phyloP scores from a whole-genome alignment of 2,797 vertebrate genomes.

The Melanotaenia nigrans region DNA sequence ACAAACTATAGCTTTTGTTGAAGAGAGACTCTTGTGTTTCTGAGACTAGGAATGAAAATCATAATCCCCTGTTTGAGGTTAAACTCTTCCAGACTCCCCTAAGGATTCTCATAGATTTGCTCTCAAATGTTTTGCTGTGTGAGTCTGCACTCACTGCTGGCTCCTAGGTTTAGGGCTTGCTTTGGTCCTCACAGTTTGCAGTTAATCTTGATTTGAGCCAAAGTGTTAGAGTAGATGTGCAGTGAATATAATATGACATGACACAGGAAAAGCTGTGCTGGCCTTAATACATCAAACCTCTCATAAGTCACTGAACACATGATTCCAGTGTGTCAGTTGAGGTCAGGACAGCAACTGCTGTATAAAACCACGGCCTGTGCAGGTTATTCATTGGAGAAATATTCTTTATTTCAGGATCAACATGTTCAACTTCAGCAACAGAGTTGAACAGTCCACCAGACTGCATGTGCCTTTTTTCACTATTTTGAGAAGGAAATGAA shows the following conservation, averaged over 20 bases:
- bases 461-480: slow-evolving; percentile 28
- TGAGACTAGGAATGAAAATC: slow-evolving; percentile 31
- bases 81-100: slow-evolving; percentile 53
- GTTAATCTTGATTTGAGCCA: slow-evolving; percentile 51
- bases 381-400: slow-evolving; percentile 21
- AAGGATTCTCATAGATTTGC: slow-evolving; percentile 42
- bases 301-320: slow-evolving; percentile 41
- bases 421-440: slow-evolving; percentile 27
- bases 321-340: slow-evolving; percentile 22
- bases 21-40: slow-evolving; percentile 9
- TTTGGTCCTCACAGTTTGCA: slow-evolving; percentile 40
- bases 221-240: slow-evolving; percentile 45
- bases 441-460: slow-evolving; percentile 31
- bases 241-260: slow-evolving; percentile 35
- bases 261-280: slow-evolving; percentile 21
- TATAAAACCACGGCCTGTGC: slow-evolving; percentile 14
- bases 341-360: slow-evolving; percentile 31
- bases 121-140: slow-evolving; percentile 44
- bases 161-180: slow-evolving; percentile 51
- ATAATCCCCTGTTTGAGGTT: slow-evolving; percentile 37
- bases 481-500: slow-evolving; percentile 66
- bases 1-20: slow-evolving; percentile 1
- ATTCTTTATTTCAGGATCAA: slow-evolving; percentile 18
- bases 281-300: slow-evolving; percentile 43
- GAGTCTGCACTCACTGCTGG: slow-evolving; percentile 21